Percentiles rank a stretch among this genome's conserved stretches.
phyloP scores from a whole-genome alignment of 2,888 invertebrate species.

The Heliothis peltigera region DNA sequence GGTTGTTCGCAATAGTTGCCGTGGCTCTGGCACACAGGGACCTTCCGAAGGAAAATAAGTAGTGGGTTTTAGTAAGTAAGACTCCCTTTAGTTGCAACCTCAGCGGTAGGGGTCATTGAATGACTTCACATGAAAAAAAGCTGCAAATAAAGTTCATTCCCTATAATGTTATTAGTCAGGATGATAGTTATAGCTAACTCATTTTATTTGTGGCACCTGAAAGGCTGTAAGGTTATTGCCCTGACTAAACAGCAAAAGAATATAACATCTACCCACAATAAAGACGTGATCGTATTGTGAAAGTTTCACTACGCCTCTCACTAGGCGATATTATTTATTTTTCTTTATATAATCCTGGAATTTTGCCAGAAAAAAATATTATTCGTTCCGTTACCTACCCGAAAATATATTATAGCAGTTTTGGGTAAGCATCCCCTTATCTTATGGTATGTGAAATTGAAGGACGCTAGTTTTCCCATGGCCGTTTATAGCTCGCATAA shows the following conservation, averaged over 20 bases:
- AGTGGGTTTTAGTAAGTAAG: too few species aligned
- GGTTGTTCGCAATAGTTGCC: too few species aligned
- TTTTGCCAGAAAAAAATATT: constrained; percentile 3
- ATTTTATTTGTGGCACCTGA: neutral
- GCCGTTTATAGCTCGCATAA: neutral
- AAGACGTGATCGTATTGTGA: neutral
- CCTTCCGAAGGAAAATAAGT: too few species aligned
- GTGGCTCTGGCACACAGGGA: too few species aligned
- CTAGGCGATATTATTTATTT: neutral
- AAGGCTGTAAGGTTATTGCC: neutral
- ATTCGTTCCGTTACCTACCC: neutral
- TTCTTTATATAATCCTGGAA: neutral
- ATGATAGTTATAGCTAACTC: neutral
- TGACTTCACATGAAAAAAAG: too few species aligned
- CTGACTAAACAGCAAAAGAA: neutral
- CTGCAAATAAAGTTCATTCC: too few species aligned
- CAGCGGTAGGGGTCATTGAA: too few species aligned
- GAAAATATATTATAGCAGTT: neutral
- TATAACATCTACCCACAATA: neutral
- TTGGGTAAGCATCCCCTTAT: neutral
- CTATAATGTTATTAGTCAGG: neutral
- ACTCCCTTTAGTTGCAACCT: too few species aligned
- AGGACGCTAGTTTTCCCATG: neutral
- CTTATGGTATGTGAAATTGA: neutral
- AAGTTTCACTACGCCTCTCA: neutral